Conservation (phyloP, 2,888 invertebrate genomes). For the Hylaea fasciaria region DNA sequence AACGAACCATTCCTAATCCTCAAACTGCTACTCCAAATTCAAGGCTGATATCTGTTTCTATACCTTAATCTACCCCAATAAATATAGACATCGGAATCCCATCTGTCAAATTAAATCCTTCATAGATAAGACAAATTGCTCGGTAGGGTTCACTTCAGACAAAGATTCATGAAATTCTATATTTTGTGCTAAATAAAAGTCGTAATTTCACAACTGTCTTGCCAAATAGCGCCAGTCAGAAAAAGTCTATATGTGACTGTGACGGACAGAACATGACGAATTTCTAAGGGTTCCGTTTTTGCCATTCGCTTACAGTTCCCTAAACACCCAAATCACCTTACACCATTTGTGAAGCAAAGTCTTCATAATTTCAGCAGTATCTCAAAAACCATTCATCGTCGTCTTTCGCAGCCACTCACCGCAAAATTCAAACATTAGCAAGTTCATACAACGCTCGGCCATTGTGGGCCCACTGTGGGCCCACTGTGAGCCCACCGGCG, state of each 20-base stretch:
- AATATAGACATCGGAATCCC: not conserved
- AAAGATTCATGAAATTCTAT: constrained; percentile 11
- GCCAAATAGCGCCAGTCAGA: no score
- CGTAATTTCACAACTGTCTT: no score
- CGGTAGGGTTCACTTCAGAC: not conserved
- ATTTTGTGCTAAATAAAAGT: constrained; percentile 7
- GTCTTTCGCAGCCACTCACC: constrained; percentile 9
- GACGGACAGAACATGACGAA: not conserved
- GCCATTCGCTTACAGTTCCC: no score
- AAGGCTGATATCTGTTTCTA: no score
- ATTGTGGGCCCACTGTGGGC: constrained; percentile 11
- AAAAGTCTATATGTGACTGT: no score
- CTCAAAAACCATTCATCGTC: constrained; percentile 17
- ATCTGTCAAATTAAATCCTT: constrained; percentile 22
- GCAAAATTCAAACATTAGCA: constrained; percentile 22
- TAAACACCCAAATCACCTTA: no score
- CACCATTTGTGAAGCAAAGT: constrained; percentile 2
- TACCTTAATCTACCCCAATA: not conserved
- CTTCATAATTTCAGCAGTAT: not conserved
- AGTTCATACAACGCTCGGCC: constrained; percentile 14
- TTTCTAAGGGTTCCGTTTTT: not conserved
- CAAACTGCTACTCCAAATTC: no score
- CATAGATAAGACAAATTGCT: no score
- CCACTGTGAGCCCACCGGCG: constrained; percentile 25
- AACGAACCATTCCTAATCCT: no score